These are phyloP conservation scores for Lepus europaeus DNA, from an alignment of 2,113 vertebrate genomes.

Conservation along the genomic window DNA sequence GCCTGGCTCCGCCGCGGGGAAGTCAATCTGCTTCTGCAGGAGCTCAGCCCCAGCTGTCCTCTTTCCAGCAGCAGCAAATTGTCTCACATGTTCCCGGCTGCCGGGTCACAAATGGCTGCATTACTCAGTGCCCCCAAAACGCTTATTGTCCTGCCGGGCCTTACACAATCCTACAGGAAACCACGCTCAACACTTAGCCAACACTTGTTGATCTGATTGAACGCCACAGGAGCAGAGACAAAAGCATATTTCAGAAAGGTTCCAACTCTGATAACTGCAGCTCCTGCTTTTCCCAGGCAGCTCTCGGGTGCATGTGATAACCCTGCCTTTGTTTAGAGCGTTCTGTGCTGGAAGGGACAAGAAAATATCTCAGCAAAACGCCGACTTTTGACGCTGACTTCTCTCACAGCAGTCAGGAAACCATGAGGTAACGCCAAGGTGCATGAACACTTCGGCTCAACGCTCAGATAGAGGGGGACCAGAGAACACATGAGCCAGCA, in stretches of 20 bases:
- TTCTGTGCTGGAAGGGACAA: conserved; percentile 60
- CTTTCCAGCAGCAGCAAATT: conserved; percentile 23
- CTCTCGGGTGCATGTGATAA: conserved; percentile 73
- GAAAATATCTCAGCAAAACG: conserved; percentile 63
- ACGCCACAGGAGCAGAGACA: conserved; percentile 68
- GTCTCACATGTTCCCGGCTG: conserved; percentile 73
- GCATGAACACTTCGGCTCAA: conserved; percentile 54
- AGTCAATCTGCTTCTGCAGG: neutral
- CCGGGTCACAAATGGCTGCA: conserved; percentile 75
- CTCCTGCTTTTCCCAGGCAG: conserved; percentile 72
- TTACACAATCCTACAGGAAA: conserved; percentile 85
- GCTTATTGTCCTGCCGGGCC: conserved; percentile 80
- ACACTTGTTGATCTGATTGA: conserved; percentile 83
- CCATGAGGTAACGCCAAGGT: conserved; percentile 74
- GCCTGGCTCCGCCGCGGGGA: neutral
- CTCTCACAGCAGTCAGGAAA: conserved; percentile 77
- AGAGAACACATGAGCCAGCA: neutral
- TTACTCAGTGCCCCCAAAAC: conserved; percentile 77
- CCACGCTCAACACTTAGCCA: conserved; percentile 82
- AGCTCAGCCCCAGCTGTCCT: neutral
- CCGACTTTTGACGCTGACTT: conserved; percentile 60
- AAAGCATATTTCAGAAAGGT: conserved; percentile 75
- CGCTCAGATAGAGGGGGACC: conserved; percentile 34
- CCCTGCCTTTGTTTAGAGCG: conserved; percentile 77
- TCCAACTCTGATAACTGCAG: conserved; percentile 72